phyloP scores from a whole-genome alignment of 1,140 invertebrate species.

The Sycophaga agraensis region DNA sequence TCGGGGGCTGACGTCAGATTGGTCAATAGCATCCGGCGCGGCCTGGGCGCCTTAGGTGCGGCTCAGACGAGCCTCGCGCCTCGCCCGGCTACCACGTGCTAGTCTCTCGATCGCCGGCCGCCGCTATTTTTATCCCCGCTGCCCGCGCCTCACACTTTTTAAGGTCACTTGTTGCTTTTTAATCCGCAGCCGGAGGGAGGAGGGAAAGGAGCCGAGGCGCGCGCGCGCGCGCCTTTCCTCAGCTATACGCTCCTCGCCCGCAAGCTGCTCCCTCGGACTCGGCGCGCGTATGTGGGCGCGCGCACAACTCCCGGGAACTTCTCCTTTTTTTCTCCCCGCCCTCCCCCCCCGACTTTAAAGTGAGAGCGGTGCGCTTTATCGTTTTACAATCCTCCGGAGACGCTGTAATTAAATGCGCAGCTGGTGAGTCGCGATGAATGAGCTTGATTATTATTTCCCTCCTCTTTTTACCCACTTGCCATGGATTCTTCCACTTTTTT shows the following conservation, averaged over 20 bases:
- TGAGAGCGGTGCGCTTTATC: constrained; percentile 21
- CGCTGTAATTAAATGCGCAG: constrained; percentile 27
- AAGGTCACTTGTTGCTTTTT: constrained; percentile 59
- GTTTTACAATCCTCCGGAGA: constrained; percentile 28
- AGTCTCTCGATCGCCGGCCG: constrained; percentile 52
- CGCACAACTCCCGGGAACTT: no score
- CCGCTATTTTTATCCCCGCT: constrained; percentile 49
- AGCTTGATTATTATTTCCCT: background rate
- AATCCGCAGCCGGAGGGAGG: constrained; percentile 38
- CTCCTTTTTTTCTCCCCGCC: constrained; percentile 3
- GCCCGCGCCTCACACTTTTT: constrained; percentile 42
- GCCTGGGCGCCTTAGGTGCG: background rate
- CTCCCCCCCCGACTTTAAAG: constrained; percentile 13
- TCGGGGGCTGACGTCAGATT: constrained; percentile 29
- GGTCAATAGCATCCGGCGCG: constrained; percentile 24
- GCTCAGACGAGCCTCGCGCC: constrained; percentile 41
- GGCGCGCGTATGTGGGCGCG: background rate
- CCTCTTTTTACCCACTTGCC: background rate
- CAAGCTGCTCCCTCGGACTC: background rate
- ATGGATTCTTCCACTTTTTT: background rate
- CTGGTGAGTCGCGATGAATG: constrained; percentile 12
- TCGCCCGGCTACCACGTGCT: constrained; percentile 42
- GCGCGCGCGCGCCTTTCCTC: background rate
- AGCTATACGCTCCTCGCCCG: background rate
- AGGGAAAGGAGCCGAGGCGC: background rate